Percentiles rank a stretch among this genome's conserved stretches.
Conservation (phyloP, 2,888 invertebrate genomes). For the Mamestra brassicae region DNA sequence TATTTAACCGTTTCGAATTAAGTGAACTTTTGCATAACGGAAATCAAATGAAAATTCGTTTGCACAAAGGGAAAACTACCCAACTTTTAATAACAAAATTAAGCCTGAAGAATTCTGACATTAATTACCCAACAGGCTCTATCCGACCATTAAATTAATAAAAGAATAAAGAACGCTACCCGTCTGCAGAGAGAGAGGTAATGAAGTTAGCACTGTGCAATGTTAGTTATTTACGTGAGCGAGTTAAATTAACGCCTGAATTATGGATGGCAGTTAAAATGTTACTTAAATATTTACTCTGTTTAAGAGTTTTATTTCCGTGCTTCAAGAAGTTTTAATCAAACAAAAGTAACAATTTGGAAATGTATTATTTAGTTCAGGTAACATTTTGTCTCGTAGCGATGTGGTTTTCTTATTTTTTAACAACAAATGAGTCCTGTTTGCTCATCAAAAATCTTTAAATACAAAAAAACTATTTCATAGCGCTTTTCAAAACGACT, state of each 20-base stretch:
- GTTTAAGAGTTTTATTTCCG: conserved; percentile 28
- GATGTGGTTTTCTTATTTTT: neutral
- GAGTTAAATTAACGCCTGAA: conserved; percentile 62
- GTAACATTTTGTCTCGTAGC: neutral
- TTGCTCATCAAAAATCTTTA: neutral
- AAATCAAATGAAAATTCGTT: neutral
- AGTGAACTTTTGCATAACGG: too few species aligned
- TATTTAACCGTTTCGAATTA: neutral
- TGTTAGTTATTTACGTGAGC: conserved; percentile 62
- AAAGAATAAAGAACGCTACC: conserved; percentile 35
- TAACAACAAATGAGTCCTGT: too few species aligned
- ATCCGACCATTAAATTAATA: conserved; percentile 14
- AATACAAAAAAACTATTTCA: neutral
- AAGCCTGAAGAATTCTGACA: conserved; percentile 3
- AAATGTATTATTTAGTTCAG: neutral
- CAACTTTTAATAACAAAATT: conserved; percentile 8
- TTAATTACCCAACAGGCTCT: conserved; percentile 4
- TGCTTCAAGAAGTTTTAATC: conserved; percentile 13
- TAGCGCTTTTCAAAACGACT: neutral
- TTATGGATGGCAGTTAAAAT: conserved; percentile 64
- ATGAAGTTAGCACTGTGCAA: conserved; percentile 56
- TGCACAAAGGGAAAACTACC: neutral
- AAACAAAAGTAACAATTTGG: conserved; percentile 16
- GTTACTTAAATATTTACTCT: conserved; percentile 67
- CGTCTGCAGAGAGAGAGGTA: conserved; percentile 30